Evolutionary conservation across 2,113 vertebrate species (phyloP).

Genomic region (Halcyon senegalensis): DNA sequence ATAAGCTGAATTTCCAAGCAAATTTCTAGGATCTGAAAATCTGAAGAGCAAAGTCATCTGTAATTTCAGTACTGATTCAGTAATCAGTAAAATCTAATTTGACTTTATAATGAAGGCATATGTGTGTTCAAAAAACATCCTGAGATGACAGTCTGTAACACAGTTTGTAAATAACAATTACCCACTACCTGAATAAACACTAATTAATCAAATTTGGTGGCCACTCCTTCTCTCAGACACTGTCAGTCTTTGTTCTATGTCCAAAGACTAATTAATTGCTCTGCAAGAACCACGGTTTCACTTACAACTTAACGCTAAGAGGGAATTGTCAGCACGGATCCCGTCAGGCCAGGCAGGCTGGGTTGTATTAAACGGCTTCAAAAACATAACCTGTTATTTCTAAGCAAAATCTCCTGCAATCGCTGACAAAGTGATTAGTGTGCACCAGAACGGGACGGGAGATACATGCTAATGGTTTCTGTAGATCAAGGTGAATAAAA

Average conservation of each 20-base stretch:
- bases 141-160: neutral
- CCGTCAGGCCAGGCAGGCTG: neutral
- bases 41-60: neutral
- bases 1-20: neutral
- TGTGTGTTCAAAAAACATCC: neutral
- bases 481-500: neutral
- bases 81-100: neutral
- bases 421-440: neutral
- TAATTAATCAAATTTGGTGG: neutral
- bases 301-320: neutral
- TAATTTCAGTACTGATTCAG: neutral
- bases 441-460: neutral
- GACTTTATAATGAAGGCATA: neutral
- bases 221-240: neutral
- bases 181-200: neutral
- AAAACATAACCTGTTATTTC: neutral
- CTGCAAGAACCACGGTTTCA: neutral
- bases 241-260: neutral
- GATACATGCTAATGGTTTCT: neutral
- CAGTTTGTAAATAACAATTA: neutral
- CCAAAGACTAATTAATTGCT: neutral
- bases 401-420: neutral
- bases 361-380: neutral
- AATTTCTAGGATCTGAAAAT: neutral
- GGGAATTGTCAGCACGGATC: neutral